Conservation (phyloP, 1,140 invertebrate species). For the Ectropis grisescens region DNA sequence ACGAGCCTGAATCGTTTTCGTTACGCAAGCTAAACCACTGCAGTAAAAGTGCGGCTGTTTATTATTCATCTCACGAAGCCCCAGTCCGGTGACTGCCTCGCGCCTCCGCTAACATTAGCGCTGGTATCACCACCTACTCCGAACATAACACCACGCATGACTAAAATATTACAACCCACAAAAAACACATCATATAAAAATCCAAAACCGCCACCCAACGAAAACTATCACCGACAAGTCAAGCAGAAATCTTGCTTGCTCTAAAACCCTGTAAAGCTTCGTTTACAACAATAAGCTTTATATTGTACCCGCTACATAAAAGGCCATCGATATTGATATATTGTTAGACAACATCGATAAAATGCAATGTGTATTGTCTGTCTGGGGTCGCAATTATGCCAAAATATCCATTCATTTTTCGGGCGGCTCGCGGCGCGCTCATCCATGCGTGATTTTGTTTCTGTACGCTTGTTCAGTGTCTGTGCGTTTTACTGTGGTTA, state of each 20-base stretch:
- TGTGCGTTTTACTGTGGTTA: conserved; percentile 54
- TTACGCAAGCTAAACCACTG: too few species aligned
- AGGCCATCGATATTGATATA: conserved; percentile 2
- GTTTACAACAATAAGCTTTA: too few species aligned
- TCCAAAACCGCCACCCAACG: too few species aligned
- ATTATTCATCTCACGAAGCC: conserved; percentile 33
- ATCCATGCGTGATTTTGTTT: conserved; percentile 64
- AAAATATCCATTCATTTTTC: conserved; percentile 64
- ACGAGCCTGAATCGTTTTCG: too few species aligned
- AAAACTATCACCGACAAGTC: too few species aligned
- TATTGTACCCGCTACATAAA: background rate
- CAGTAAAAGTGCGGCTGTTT: conserved; percentile 28
- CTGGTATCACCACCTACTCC: too few species aligned
- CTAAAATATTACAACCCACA: too few species aligned
- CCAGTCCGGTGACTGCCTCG: conserved; percentile 27
- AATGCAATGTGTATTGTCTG: conserved; percentile 20
- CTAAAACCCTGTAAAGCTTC: too few species aligned
- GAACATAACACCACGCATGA: too few species aligned
- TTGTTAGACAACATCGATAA: conserved; percentile 24
- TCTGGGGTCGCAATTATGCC: conserved; percentile 50
- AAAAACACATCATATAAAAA: too few species aligned
- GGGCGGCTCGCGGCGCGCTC: conserved; percentile 39
- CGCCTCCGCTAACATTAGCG: conserved; percentile 14
- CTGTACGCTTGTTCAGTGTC: conserved; percentile 63
- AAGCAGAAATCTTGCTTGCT: too few species aligned